Percentiles rank a stretch among this genome's conserved stretches.
phyloP scores from a whole-genome alignment of 2,113 vertebrate genomes.

The Nyctibius bracteatus region DNA sequence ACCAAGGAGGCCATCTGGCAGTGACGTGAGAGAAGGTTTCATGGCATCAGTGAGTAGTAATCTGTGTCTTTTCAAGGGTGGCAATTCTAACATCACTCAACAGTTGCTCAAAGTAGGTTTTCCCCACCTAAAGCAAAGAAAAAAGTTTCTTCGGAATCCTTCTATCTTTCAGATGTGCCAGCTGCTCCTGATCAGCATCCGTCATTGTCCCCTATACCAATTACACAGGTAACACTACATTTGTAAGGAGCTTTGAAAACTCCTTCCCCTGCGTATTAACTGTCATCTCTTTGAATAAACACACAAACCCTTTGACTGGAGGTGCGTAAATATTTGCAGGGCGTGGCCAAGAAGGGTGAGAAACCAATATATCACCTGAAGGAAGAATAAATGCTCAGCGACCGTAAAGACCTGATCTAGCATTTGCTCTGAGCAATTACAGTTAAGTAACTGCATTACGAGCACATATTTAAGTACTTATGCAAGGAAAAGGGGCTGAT shows the following conservation, averaged over 20 bases:
- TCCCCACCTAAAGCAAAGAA: neutral
- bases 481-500: conserved; percentile 39
- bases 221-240: accelerated
- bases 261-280: neutral
- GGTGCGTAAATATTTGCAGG: conserved; percentile 25
- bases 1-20: neutral
- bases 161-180: neutral
- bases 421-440: conserved; percentile 35
- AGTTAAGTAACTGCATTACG: conserved; percentile 30
- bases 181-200: neutral
- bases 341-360: conserved; percentile 18
- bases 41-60: neutral
- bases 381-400: conserved; percentile 12
- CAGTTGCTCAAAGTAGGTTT: neutral
- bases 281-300: neutral
- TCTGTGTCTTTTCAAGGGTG: neutral
- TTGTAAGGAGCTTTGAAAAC: neutral
- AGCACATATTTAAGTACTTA: conserved; percentile 50
- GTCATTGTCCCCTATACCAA: neutral
- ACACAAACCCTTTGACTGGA: neutral
- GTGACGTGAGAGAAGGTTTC: neutral
- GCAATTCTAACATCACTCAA: neutral
- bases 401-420: neutral
- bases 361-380: conserved; percentile 27
- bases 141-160: neutral